Base-by-base conservation (phyloP, 2,888 invertebrate species). In the Agriopis leucophaearia region DNA sequence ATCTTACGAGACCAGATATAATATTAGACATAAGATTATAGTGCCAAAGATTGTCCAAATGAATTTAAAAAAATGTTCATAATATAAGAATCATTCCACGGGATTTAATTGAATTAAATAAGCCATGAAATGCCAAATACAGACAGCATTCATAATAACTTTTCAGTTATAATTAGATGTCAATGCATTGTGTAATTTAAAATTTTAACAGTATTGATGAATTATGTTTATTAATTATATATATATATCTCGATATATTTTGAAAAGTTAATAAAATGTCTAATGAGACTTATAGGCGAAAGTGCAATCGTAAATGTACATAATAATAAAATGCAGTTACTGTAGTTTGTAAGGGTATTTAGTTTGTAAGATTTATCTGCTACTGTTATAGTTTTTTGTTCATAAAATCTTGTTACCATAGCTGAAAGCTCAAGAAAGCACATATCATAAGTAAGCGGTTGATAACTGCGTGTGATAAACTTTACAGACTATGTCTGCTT, bases 11-110 rank as follows among this genome's bases (percentile, higher is more conserved):
- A 13, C 8, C 48, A 15, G 55, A 36, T 55, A 36, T 57, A 57
- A 57, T 38, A 15, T 64, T 74, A 90, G 88, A 84, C 80, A 74
- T 92, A 92, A 91, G 89, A 80, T 86, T 88, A 87, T 90, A 88
- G 93, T 94, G 93, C 93, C 93, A 94, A 94, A 94, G 93, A 92
- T 88, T 86, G 87, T 93, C 92, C 93, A 93, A 93, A 93, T 90
- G 87, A 87, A 82, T 81, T 82, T 82, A 81, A 84, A 82, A n/a
- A 84, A 81, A 85, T 86, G 84, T 84, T 85, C 85, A 85, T 84
- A 85, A 86, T 86, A 77, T 86, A 84, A 84, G 82, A 85, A 88
- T 84, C 92, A 91, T 92, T 92, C 92, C 92, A 90, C 80, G 85
- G 81, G 78, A 81, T 48, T 50, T 78, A 78, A 81, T 81, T 60